Percentiles rank a stretch among this genome's conserved stretches.
Conservation (phyloP, 2,797 vertebrate genomes). For the Pitangus sulphuratus region DNA sequence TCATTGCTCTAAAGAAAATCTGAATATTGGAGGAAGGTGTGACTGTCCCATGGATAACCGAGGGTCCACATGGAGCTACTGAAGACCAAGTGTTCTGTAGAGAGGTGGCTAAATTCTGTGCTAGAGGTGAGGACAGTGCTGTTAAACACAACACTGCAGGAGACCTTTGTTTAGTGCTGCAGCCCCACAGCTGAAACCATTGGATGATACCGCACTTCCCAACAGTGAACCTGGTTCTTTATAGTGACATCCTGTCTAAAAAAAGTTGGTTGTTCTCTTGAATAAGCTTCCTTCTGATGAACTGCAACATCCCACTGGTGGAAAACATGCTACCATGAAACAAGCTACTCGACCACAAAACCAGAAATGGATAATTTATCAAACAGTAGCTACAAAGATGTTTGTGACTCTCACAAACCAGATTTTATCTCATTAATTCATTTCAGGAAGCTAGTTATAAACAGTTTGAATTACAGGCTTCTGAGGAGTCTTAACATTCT, state of each 20-base stretch:
- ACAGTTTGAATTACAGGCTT: not conserved
- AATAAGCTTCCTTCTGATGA: not conserved
- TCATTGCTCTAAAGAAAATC: not conserved
- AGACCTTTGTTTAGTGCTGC: not conserved
- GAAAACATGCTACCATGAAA: not conserved
- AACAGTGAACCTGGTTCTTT: not conserved
- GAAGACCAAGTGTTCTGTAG: not conserved
- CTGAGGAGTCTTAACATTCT: not conserved
- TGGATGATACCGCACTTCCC: accelerated
- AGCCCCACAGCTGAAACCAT: not conserved
- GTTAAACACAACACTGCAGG: not conserved
- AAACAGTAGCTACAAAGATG: not conserved
- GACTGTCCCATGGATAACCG: not conserved
- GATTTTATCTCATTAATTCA: not conserved
- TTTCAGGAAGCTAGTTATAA: not conserved
- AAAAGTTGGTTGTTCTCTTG: not conserved
- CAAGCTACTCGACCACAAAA: not conserved
- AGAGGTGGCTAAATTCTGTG: not conserved
- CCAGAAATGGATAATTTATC: not conserved
- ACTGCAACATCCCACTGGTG: not conserved
- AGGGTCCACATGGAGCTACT: not conserved
- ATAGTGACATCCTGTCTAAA: not conserved
- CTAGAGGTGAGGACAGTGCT: not conserved
- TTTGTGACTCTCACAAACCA: not conserved
- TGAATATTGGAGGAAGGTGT: not conserved